Conservation (phyloP, 2,113 vertebrate genomes). For the Canis aureus region DNA sequence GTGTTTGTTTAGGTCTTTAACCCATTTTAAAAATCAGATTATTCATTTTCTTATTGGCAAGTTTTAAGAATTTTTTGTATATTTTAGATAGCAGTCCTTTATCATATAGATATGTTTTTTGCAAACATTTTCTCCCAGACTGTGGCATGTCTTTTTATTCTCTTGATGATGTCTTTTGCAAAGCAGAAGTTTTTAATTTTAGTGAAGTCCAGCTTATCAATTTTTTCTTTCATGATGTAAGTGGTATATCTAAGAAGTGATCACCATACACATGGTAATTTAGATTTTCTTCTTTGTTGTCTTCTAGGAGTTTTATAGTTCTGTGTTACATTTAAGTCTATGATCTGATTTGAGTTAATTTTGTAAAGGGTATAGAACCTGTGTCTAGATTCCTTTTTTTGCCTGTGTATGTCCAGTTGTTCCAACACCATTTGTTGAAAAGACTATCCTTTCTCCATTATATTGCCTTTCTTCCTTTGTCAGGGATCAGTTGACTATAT, state of each 20-base stretch:
- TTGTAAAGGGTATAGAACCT: not conserved
- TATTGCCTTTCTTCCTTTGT: not conserved
- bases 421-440: slow-evolving; percentile 12
- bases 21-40: not conserved
- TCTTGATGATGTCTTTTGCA: not conserved
- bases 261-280: not conserved
- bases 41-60: not conserved
- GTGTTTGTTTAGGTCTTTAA: not conserved
- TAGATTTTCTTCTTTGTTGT: not conserved
- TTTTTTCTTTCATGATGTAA: not conserved
- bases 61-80: not conserved
- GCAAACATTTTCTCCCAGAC: not conserved
- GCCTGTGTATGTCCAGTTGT: not conserved
- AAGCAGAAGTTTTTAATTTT: not conserved
- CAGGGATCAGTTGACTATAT: not conserved
- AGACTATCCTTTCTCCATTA: not conserved
- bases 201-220: not conserved
- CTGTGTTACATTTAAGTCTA: not conserved
- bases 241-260: not conserved
- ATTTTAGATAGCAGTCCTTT: not conserved
- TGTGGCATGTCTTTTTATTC: not conserved
- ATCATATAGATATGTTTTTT: not conserved
- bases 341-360: not conserved
- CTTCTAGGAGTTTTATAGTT: not conserved
- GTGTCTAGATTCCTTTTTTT: not conserved